A percentile compares a stretch with the other conserved stretches of the same genome.
Conservation (phyloP, 1,140 invertebrate genomes). For the Chlorops oryzae region DNA sequence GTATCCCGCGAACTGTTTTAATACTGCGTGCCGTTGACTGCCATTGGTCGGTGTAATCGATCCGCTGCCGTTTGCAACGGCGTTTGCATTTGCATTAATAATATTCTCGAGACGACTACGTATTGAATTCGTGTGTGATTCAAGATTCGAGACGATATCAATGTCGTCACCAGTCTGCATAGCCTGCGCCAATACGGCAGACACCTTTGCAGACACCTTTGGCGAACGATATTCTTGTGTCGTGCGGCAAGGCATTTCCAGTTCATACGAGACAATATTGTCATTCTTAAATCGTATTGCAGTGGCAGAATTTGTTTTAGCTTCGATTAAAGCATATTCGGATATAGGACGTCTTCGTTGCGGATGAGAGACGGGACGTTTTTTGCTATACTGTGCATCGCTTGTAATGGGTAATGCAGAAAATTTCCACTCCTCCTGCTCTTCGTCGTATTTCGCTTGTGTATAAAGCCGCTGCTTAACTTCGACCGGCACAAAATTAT, state of each 20-base stretch:
- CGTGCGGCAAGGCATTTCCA: conserved; percentile 72
- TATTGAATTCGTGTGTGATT: conserved; percentile 37
- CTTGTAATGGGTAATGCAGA: conserved; percentile 43
- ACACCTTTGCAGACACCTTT: conserved; percentile 62
- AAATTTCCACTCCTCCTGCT: conserved; percentile 75
- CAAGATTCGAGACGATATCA: conserved; percentile 53
- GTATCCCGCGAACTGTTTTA: conserved; percentile 31
- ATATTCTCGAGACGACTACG: conserved; percentile 43
- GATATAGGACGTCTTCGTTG: conserved; percentile 63
- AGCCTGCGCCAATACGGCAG: conserved; percentile 68
- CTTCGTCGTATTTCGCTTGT: conserved; percentile 78
- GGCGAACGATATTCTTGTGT: conserved; percentile 74
- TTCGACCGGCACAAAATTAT: conserved; percentile 93
- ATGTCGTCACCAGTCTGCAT: conserved; percentile 66
- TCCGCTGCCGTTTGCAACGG: conserved; percentile 7
- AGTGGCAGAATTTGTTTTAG: conserved; percentile 51
- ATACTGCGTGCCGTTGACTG: conserved; percentile 19
- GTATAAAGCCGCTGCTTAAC: conserved; percentile 78
- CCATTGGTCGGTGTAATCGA: conserved; percentile 7
- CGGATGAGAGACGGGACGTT: conserved; percentile 60
- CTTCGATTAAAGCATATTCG: conserved; percentile 63
- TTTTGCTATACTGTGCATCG: conserved; percentile 48
- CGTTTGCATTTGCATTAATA: conserved; percentile 38
- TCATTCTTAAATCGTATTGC: conserved; percentile 64
- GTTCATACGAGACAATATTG: conserved; percentile 75